Evolutionary conservation across 1,140 invertebrate genomes (phyloP), one percentile per base, ranked within the genome.

Genomic region (Brachionus asplanchnoidis): DNA sequence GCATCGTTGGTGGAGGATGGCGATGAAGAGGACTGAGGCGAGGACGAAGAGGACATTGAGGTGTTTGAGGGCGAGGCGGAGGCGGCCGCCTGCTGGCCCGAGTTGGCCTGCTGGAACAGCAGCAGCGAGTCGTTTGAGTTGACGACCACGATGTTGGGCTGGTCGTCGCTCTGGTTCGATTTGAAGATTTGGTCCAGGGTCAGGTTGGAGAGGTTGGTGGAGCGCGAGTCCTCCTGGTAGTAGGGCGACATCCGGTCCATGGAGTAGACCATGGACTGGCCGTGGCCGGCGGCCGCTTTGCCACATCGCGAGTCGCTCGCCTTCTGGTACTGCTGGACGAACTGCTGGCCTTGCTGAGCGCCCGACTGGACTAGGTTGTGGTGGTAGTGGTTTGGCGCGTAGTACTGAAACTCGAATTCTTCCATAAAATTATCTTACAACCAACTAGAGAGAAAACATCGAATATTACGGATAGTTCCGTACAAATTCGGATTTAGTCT

Each of bases 101-200:
- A 23, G 17, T 77, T 44, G 3, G 42, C n/a, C 32, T 77, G 42
- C 23, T 36, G 17, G 4, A 77, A 77, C 2, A 77, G 70, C 36
- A 75, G 11, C 3, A 36, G 42, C 9, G 73, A 50, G 8, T 77
- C 26, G 32, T 77, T 77, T 26, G 42, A 46, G 26, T 77, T 77
- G 23, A 77, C 73, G 11, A 77, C 73, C 23, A 77, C 73, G 20
- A 77, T 26, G 46, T 77, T 77, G 20, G 40, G 11, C 46, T 23
- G 40, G 20, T 77, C 73, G 73, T 50, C 73, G 12, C 20, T 50
- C 23, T 77, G 42, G 26, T 77, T 77, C 32, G 68, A 40, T 77
- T 77, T 77, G 46, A 77, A 77, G 26, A 77, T 77, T 77, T 77
- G 73, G 42, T 77, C 73, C 46, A 77, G 32, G 42, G 73, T 77